These are phyloP conservation scores for Falco columbarius DNA, from an alignment of 2,797 vertebrate genomes.

Conservation along the genomic window DNA sequence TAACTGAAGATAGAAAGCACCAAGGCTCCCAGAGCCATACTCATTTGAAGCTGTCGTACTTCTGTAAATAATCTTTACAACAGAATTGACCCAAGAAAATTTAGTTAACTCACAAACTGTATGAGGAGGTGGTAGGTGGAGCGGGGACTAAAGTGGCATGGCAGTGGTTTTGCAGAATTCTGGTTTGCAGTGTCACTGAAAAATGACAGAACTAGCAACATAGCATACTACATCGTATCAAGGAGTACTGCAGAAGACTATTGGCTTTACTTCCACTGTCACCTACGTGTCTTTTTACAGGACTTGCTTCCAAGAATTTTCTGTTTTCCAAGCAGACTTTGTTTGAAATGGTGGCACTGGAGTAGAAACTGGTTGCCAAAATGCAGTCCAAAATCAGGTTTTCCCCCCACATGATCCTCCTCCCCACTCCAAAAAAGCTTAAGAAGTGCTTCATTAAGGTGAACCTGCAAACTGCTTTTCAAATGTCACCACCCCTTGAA, in stretches of 20 bases:
- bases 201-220: neutral
- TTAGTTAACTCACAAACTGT: neutral
- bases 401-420: rapidly evolving
- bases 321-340: neutral
- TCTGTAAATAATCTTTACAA: neutral
- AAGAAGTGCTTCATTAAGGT: neutral
- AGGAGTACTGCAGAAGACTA: neutral
- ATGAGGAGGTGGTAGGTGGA: neutral
- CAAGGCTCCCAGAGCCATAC: neutral
- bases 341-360: neutral
- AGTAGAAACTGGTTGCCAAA: neutral
- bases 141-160: neutral
- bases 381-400: neutral
- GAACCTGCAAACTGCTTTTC: neutral
- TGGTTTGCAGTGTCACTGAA: neutral
- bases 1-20: neutral
- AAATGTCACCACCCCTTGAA: neutral
- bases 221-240: rapidly evolving
- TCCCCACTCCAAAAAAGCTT: rapidly evolving
- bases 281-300: neutral
- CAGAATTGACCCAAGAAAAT: neutral
- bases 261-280: neutral
- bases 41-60: neutral
- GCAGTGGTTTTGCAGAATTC: neutral
- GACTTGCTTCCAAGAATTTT: neutral